phyloP scores from a whole-genome alignment of 2,113 vertebrate species.

The Neodontobutis hainanensis region DNA sequence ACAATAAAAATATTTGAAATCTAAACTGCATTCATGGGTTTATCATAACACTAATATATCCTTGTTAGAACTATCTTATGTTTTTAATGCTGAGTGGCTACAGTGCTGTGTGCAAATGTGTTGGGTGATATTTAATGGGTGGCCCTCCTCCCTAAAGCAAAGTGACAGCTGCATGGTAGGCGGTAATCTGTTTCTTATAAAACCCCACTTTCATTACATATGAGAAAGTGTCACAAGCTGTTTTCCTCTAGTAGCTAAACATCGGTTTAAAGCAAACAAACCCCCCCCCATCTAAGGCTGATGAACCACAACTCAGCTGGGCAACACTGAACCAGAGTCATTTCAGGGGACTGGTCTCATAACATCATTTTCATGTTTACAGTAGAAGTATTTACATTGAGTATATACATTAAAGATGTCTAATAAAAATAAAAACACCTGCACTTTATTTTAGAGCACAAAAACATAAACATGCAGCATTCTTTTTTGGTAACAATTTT shows the following conservation, averaged over 20 bases:
- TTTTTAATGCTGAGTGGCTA: conserved; percentile 48
- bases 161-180: conserved; percentile 74
- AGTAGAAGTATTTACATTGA: not conserved
- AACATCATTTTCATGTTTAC: not conserved
- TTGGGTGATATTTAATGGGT: conserved; percentile 74
- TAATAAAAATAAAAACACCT: too few relatives aligned
- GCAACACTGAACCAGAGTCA: not conserved
- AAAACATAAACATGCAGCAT: too few relatives aligned
- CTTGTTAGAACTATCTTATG: conserved; percentile 24
- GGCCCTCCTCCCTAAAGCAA: conserved; percentile 64
- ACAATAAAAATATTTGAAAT: not conserved
- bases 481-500: too few relatives aligned
- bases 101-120: conserved; percentile 56
- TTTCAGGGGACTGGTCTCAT: not conserved
- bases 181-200: conserved; percentile 77
- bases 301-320: conserved; percentile 24
- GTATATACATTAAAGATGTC: too few relatives aligned
- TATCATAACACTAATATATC: conserved; percentile 12
- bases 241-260: conserved; percentile 49
- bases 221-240: conserved; percentile 62
- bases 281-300: conserved; percentile 29
- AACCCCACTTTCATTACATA: conserved; percentile 64
- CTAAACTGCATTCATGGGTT: not conserved
- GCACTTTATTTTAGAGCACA: too few relatives aligned
- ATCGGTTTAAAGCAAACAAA: conserved; percentile 11